Evolutionary conservation across 2,797 vertebrate species (phyloP).

Genomic region (Lophius americanus): DNA sequence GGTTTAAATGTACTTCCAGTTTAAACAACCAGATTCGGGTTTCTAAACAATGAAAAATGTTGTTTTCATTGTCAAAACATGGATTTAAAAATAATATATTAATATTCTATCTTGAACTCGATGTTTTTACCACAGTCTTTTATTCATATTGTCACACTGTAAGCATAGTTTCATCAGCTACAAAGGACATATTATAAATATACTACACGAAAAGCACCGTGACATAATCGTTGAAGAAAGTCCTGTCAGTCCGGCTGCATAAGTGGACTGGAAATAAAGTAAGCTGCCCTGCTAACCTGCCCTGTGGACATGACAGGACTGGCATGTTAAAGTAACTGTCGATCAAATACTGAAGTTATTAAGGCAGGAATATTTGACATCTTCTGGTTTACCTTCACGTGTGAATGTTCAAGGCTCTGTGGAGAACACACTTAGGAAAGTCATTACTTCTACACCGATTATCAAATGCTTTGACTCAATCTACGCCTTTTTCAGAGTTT

Average conservation of each 20-base stretch:
- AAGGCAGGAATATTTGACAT: not conserved
- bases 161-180: no score
- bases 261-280: not conserved
- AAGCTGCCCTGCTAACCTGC: not conserved
- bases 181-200: no score
- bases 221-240: not conserved
- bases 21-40: no score
- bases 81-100: not conserved
- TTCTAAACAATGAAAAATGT: no score
- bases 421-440: no score
- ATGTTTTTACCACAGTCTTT: no score
- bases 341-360: not conserved
- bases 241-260: not conserved
- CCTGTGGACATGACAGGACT: not conserved
- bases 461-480: slow-evolving; percentile 26
- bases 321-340: not conserved
- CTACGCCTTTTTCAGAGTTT: slow-evolving; percentile 27
- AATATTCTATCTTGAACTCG: no score
- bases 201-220: no score
- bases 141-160: no score
- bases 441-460: slow-evolving; percentile 19
- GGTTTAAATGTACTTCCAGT: no score
- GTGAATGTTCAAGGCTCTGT: no score
- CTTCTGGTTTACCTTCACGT: not conserved
- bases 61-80: no score